These are phyloP conservation scores for Gymnocheta viridis DNA, from an alignment of 2,888 invertebrate species.

Conservation along the genomic window DNA sequence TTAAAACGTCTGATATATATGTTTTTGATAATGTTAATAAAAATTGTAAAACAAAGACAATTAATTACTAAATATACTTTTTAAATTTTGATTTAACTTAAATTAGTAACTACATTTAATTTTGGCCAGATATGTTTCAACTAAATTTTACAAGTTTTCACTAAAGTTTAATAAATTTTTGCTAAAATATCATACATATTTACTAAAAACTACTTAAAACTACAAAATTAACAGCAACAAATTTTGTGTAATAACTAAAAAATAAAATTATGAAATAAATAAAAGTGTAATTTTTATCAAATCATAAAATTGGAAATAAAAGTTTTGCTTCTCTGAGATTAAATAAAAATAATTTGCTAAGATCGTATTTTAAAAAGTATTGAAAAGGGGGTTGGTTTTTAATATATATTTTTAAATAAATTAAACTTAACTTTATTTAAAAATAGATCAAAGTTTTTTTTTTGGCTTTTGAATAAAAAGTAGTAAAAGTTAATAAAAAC, in stretches of 20 bases:
- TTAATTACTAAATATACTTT: background rate
- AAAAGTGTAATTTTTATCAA: too few species aligned
- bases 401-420: too few species aligned
- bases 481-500: too few species aligned
- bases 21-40: background rate
- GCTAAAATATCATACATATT: background rate
- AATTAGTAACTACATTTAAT: background rate
- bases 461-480: too few species aligned
- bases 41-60: background rate
- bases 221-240: background rate
- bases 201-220: slow-evolving; percentile 11
- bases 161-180: background rate
- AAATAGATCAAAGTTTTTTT: too few species aligned
- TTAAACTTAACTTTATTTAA: too few species aligned
- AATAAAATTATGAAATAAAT: background rate
- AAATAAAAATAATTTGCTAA: too few species aligned
- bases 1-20: background rate
- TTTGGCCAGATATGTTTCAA: background rate
- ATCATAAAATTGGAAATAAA: too few species aligned
- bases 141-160: slow-evolving; percentile 3
- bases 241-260: background rate
- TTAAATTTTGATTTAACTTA: background rate
- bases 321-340: too few species aligned
- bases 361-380: too few species aligned
- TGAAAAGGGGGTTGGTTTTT: too few species aligned